These are phyloP conservation scores for Triops longicaudatus DNA, from an alignment of 1,140 invertebrate species.

Conservation along the genomic window DNA sequence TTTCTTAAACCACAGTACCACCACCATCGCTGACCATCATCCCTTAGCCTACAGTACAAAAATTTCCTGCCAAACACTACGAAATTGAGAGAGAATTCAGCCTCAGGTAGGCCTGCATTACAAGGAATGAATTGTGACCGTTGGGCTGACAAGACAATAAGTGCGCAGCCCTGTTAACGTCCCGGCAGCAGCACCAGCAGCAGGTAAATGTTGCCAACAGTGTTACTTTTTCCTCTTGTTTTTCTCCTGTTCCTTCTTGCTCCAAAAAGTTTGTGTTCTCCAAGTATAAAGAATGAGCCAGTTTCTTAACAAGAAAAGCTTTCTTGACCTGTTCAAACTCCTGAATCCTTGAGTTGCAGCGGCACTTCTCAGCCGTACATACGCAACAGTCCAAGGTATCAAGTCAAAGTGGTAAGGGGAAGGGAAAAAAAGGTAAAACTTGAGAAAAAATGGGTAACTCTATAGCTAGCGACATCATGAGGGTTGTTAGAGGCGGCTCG, in stretches of 20 bases:
- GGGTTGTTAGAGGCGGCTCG: conserved; percentile 10
- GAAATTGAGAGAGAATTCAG: not conserved
- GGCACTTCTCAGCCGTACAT: too few species aligned
- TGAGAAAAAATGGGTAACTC: conserved; percentile 1
- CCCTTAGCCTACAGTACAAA: not conserved
- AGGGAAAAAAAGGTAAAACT: not conserved
- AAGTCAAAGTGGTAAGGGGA: not conserved
- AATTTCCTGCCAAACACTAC: not conserved
- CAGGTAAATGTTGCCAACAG: conserved; percentile 6
- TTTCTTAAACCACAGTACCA: too few species aligned
- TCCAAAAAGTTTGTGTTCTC: not conserved
- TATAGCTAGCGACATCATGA: not conserved
- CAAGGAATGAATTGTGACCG: conserved; percentile 9
- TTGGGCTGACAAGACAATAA: conserved; percentile 6
- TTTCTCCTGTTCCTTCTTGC: not conserved
- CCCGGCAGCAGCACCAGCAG: not conserved
- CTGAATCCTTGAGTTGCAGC: not conserved
- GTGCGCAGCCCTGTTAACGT: not conserved
- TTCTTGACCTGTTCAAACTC: not conserved
- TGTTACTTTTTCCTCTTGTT: not conserved
- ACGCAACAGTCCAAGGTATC: too few species aligned
- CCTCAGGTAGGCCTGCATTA: conserved; percentile 5
- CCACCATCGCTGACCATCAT: not conserved
- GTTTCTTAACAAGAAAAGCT: conserved; percentile 2
- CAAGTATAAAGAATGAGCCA: conserved; percentile 16